phyloP scores from a whole-genome alignment of 2,888 invertebrate genomes.

The Aradus depressus region DNA sequence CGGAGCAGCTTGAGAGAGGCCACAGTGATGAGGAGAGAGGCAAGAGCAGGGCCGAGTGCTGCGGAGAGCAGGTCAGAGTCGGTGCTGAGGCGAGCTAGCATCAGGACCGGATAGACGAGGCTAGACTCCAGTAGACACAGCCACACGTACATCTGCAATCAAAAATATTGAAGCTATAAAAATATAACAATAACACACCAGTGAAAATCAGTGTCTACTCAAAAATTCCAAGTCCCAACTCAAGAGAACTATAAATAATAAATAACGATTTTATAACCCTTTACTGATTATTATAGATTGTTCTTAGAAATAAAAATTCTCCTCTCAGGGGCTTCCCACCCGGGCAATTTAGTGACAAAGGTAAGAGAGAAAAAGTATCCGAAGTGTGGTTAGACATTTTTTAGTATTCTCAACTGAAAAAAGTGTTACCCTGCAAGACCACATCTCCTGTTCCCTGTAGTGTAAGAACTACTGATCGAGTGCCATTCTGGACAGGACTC shows the following conservation, averaged over 20 bases:
- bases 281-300: background rate
- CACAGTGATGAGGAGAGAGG: slow-evolving; percentile 71
- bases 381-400: too few relatives aligned
- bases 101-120: slow-evolving; percentile 80
- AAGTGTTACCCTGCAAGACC: too few relatives aligned
- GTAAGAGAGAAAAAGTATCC: background rate
- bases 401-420: too few relatives aligned
- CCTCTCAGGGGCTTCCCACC: background rate
- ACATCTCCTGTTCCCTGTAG: too few relatives aligned
- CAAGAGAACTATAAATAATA: background rate
- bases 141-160: slow-evolving; percentile 63
- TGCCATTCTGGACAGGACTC: too few relatives aligned
- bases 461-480: too few relatives aligned
- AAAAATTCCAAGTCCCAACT: too few relatives aligned
- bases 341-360: too few relatives aligned
- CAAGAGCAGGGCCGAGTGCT: slow-evolving; percentile 67
- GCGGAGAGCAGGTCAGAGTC: slow-evolving; percentile 64
- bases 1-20: slow-evolving; percentile 82
- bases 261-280: background rate
- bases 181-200: background rate
- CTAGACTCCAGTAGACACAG: slow-evolving; percentile 84
- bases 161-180: slow-evolving; percentile 19
- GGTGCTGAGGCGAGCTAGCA: slow-evolving; percentile 76
- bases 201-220: too few relatives aligned
- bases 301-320: background rate